These are phyloP conservation scores for Porites rus DNA, from an alignment of 92 coral and sea anemone genomes.

Conservation along the genomic window DNA sequence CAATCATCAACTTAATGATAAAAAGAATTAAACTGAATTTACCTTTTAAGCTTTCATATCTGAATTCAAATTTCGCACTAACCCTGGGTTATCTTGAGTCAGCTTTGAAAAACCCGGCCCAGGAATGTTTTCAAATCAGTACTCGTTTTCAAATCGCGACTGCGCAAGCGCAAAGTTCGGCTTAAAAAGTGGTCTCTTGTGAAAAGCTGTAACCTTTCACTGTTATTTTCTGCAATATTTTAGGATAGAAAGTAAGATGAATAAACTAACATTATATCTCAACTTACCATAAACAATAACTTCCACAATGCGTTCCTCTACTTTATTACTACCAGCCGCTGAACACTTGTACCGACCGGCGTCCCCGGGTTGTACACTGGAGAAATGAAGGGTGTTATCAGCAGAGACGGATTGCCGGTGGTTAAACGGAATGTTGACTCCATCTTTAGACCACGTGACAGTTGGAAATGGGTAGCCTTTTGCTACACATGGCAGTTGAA, in stretches of 20 bases:
- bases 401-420: conserved; percentile 66
- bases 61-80: no score
- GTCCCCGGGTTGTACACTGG: conserved; percentile 57
- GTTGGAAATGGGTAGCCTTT: conserved; percentile 88
- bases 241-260: neutral
- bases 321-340: conserved; percentile 47
- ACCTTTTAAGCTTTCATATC: no score
- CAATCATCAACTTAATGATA: no score
- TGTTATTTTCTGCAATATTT: no score
- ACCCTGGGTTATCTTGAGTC: no score
- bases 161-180: no score
- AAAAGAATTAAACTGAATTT: no score
- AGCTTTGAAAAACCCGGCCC: no score
- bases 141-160: no score
- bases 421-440: conserved; percentile 56
- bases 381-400: conserved; percentile 62
- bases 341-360: conserved; percentile 71
- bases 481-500: conserved; percentile 83
- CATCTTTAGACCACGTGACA: conserved; percentile 78
- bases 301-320: conserved; percentile 30
- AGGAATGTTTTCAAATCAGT: no score
- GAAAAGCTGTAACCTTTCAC: no score
- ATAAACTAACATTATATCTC: neutral
- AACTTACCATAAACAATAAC: conserved; percentile 61
- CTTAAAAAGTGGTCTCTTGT: no score